Percentiles rank a stretch among this genome's conserved stretches.
phyloP scores from a whole-genome alignment of 2,888 invertebrate species.

The Watsonalla binaria region DNA sequence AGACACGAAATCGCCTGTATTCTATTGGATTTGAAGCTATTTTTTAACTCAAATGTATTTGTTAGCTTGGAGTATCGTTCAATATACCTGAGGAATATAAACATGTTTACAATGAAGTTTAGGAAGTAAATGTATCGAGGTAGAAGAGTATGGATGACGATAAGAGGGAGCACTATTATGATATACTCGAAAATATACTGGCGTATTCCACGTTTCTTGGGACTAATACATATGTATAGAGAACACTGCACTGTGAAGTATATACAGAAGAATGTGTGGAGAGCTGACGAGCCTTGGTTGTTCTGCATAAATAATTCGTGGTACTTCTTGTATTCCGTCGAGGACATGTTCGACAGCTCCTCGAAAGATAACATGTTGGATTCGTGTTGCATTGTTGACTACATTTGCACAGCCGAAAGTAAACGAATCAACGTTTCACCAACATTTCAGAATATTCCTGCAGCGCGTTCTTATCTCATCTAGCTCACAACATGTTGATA shows the following conservation, averaged over 20 bases:
- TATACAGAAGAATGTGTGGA: conserved; percentile 69
- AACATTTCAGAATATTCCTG: too few relatives aligned
- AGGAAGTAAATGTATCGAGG: conserved; percentile 47
- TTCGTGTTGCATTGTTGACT: neutral
- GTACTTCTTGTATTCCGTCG: conserved; percentile 60
- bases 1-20: conserved; percentile 80
- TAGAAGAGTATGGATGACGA: conserved; percentile 77
- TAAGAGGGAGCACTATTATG: conserved; percentile 74
- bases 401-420: too few relatives aligned
- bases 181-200: conserved; percentile 76
- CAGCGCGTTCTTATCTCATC: too few relatives aligned
- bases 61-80: conserved; percentile 19
- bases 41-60: conserved; percentile 10
- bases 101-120: conserved; percentile 34
- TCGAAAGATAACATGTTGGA: conserved; percentile 3
- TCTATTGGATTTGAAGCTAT: conserved; percentile 30
- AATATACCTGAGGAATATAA: conserved; percentile 25
- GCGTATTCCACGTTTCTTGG: conserved; percentile 15
- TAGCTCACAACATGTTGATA: too few relatives aligned
- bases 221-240: conserved; percentile 37
- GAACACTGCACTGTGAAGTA: conserved; percentile 59
- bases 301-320: conserved; percentile 77
- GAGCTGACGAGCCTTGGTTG: conserved; percentile 72
- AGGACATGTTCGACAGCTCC: conserved; percentile 34
- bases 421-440: too few relatives aligned